Conservation (phyloP, 2,113 vertebrate species). For the Equus quagga region DNA sequence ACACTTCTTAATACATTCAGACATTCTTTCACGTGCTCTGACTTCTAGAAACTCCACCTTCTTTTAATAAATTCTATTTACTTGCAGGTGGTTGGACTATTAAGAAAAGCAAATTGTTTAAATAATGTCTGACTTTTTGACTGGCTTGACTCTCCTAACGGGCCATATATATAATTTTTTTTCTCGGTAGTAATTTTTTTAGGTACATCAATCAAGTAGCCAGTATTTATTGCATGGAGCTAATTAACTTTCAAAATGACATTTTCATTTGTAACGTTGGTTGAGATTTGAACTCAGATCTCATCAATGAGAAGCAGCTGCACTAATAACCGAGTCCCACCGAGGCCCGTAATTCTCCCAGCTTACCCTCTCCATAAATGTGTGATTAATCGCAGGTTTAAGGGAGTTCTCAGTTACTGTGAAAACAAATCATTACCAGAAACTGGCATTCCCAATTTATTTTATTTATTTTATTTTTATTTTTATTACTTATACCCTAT, state of each 20-base stretch:
- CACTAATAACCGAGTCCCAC: slow-evolving; percentile 69
- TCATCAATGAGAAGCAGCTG: slow-evolving; percentile 80
- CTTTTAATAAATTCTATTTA: slow-evolving; percentile 83
- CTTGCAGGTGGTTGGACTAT: slow-evolving; percentile 81
- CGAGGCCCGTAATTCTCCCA: slow-evolving; percentile 71
- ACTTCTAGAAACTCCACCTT: slow-evolving; percentile 65
- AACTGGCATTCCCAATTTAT: slow-evolving; percentile 86
- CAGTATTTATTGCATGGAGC: slow-evolving; percentile 78
- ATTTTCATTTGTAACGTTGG: slow-evolving; percentile 74
- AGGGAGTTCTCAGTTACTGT: slow-evolving; percentile 86
- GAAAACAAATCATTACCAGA: slow-evolving; percentile 88
- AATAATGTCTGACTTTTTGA: slow-evolving; percentile 80
- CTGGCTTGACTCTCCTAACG: slow-evolving; percentile 72
- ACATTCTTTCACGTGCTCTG: slow-evolving; percentile 41
- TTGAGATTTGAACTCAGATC: slow-evolving; percentile 83
- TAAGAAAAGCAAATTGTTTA: slow-evolving; percentile 81
- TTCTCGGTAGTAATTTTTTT: slow-evolving; percentile 70
- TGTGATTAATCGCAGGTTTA: slow-evolving; percentile 82
- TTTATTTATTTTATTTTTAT: slow-evolving; percentile 90
- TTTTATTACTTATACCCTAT: slow-evolving; percentile 87
- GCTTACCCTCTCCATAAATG: slow-evolving; percentile 78
- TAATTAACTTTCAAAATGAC: slow-evolving; percentile 81
- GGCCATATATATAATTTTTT: slow-evolving; percentile 53
- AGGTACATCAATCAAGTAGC: slow-evolving; percentile 78
- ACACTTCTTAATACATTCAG: slow-evolving; percentile 54